phyloP scores from a whole-genome alignment of 2,113 vertebrate species.

The Actenoides lindsayi region DNA sequence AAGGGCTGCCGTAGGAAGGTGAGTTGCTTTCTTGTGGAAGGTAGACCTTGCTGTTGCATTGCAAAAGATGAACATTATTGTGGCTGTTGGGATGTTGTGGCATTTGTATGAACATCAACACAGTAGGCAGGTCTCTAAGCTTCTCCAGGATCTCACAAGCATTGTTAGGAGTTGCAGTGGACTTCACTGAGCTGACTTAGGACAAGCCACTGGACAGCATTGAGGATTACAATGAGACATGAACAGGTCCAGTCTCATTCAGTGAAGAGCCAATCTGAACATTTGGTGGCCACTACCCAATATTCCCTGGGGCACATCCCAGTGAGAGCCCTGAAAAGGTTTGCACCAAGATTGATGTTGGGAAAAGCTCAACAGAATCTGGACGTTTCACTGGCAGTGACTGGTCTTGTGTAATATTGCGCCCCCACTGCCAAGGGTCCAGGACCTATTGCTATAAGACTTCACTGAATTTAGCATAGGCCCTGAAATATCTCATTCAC shows the following conservation, averaged over 20 bases:
- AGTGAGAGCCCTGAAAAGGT: not conserved
- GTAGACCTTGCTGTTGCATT: not conserved
- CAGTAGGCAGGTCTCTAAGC: not conserved
- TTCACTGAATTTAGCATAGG: not conserved
- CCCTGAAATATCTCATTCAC: not conserved
- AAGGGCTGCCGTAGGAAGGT: not conserved
- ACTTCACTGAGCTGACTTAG: not conserved
- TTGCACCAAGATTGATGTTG: not conserved
- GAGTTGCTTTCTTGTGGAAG: not conserved
- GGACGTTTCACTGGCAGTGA: not conserved
- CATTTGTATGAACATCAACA: not conserved
- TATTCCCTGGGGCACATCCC: not conserved
- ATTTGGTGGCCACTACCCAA: not conserved
- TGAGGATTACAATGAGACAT: not conserved
- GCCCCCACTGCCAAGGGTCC: not conserved
- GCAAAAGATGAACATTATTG: rapidly evolving
- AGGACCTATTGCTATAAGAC: not conserved
- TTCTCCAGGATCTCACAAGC: not conserved
- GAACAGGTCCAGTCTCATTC: not conserved
- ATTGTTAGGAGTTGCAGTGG: not conserved
- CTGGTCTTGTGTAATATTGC: not conserved
- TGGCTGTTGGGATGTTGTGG: not conserved
- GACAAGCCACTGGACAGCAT: not conserved
- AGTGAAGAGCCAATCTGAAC: not conserved
- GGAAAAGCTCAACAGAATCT: not conserved